A percentile compares a stretch with the other conserved stretches of the same genome.
Evolutionary conservation across 1,140 invertebrate species (phyloP).

Genomic region (Zaprionus africanus): DNA sequence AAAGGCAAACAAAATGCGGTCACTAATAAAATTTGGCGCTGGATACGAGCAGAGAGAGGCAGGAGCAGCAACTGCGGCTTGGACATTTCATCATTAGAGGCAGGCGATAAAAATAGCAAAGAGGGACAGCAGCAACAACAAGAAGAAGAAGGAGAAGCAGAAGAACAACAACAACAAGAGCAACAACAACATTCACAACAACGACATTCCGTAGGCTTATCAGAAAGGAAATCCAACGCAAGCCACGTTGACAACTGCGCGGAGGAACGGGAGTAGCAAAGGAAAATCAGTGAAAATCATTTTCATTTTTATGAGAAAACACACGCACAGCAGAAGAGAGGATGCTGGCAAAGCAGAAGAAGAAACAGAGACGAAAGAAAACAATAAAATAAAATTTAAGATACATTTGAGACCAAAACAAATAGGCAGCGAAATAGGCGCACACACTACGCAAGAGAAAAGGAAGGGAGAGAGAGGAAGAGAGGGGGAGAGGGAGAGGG

Average conservation of each 20-base stretch:
- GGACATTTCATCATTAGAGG: conserved; percentile 68
- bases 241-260: conserved; percentile 43
- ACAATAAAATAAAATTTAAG: conserved; percentile 80
- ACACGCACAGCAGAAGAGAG: conserved; percentile 19
- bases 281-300: conserved; percentile 56
- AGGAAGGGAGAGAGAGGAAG: conserved; percentile 25
- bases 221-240: conserved; percentile 40
- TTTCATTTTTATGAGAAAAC: conserved; percentile 46
- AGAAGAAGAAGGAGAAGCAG: conserved; percentile 5
- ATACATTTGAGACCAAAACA: conserved; percentile 78
- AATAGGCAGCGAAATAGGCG: conserved; percentile 70
- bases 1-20: conserved; percentile 65
- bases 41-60: background rate
- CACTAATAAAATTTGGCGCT: conserved; percentile 70
- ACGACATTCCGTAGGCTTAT: conserved; percentile 36
- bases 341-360: conserved; percentile 4
- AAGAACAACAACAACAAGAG: conserved; percentile 20
- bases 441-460: conserved; percentile 18
- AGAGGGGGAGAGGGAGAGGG: conserved; percentile 14
- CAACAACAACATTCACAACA: conserved; percentile 8
- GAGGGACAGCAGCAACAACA: conserved; percentile 13
- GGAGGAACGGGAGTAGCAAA: background rate
- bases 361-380: conserved; percentile 44
- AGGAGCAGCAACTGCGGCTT: conserved; percentile 12
- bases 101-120: conserved; percentile 70